These are phyloP conservation scores for Rhynchomys soricoides DNA, from an alignment of 2,113 vertebrate species.

Conservation along the genomic window DNA sequence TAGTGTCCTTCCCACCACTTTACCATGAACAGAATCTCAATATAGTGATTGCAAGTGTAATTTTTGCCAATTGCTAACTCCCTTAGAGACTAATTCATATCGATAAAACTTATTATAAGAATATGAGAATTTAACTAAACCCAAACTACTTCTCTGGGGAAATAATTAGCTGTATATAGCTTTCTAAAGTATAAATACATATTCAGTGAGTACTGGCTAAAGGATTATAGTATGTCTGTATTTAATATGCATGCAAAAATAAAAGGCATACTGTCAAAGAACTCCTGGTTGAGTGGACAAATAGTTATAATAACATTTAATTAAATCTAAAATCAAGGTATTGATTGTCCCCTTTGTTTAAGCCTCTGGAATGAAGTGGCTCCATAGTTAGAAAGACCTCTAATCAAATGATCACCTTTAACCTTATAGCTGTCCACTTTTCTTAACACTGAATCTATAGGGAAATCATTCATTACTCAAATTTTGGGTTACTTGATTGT, in stretches of 20 bases:
- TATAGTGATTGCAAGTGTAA: slow-evolving; percentile 53
- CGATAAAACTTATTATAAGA: slow-evolving; percentile 56
- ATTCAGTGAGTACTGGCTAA: slow-evolving; percentile 11
- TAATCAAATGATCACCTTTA: not conserved
- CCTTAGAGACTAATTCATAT: slow-evolving; percentile 42
- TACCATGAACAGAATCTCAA: slow-evolving; percentile 32
- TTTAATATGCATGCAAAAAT: not conserved
- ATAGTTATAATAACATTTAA: not conserved
- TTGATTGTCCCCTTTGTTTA: not conserved
- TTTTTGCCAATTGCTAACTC: slow-evolving; percentile 27
- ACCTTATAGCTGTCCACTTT: not conserved
- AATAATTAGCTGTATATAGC: slow-evolving; percentile 29
- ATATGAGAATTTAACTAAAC: slow-evolving; percentile 49
- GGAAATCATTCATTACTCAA: not conserved
- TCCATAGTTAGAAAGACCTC: not conserved
- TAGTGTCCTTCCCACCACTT: not conserved
- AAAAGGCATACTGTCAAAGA: not conserved
- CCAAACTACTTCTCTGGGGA: slow-evolving; percentile 42
- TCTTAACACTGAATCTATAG: not conserved
- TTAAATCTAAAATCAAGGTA: not conserved
- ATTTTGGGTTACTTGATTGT: not conserved
- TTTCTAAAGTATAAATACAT: slow-evolving; percentile 53
- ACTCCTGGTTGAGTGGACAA: not conserved
- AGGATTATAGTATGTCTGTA: not conserved
- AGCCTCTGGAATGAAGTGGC: not conserved